Evolutionary conservation across 2,888 invertebrate genomes (phyloP).

Genomic region (Mesorhabditis sp.): DNA sequence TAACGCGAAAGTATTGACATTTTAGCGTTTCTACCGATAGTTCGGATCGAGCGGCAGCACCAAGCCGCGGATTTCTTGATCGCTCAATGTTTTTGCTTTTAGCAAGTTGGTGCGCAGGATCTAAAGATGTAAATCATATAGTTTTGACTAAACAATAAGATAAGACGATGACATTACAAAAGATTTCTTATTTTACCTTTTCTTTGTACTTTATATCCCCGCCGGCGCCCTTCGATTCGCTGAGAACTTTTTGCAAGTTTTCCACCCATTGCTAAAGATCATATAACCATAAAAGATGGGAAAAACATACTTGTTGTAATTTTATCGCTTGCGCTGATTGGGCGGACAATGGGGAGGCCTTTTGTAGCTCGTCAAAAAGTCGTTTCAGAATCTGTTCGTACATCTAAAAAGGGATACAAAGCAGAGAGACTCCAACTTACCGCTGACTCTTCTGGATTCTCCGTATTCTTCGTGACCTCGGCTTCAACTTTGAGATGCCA

Average conservation of each 20-base stretch:
- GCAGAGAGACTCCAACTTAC: background rate
- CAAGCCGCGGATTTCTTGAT: conserved; percentile 75
- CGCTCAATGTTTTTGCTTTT: conserved; percentile 20
- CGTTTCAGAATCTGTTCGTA: conserved; percentile 21
- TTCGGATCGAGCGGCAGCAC: conserved; percentile 90
- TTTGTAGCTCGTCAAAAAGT: conserved; percentile 18
- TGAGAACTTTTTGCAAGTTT: conserved; percentile 28
- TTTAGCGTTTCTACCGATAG: background rate
- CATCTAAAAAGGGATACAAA: conserved; percentile 17
- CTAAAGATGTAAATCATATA: too few relatives aligned
- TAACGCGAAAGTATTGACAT: background rate
- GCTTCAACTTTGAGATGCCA: conserved; percentile 67
- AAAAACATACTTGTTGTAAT: background rate
- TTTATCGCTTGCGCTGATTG: conserved; percentile 15
- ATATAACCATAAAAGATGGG: background rate
- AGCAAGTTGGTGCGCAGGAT: conserved; percentile 25
- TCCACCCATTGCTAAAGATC: conserved; percentile 31
- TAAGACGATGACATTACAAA: too few relatives aligned
- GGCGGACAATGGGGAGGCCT: conserved; percentile 15
- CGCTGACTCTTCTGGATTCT: conserved; percentile 10
- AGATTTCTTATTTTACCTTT: too few relatives aligned
- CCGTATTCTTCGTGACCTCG: conserved; percentile 23
- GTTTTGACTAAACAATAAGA: too few relatives aligned
- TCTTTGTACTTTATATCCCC: conserved; percentile 8
- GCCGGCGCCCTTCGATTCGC: conserved; percentile 23